Base-by-base conservation (phyloP, 2,113 vertebrate genomes). In the Tautogolabrus adspersus region DNA sequence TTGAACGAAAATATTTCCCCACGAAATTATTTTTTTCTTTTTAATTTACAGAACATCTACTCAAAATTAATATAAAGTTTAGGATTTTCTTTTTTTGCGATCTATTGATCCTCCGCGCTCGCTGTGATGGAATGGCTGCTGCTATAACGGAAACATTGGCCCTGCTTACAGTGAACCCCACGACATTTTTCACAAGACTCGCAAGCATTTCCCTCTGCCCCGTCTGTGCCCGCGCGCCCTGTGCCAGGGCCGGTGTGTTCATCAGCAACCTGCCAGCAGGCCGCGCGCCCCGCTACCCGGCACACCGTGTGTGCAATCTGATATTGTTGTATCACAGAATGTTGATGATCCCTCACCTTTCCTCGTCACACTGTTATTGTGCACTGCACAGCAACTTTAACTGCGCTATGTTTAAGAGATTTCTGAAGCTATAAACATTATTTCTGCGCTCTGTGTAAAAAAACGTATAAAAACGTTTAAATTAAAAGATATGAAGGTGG, bases 271-370 rank as follows among this genome's bases (percentile, higher is more conserved):
- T 86, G 82, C 84, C 81, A 77, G 79, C 86, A 91, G 94, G 94
- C 93, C 93, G 92, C 89, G 84, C 83, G 85, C 88, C 92, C 88
- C 85, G 81, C 90, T 81, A 84, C 88, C 90, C 83, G 86, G 85
- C 90, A 74, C 83, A 73, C 90, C 74, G 88, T 83, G 86, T 86
- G 85, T 91, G 89, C 91, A 91, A 80, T 92, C 91, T 90, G 77
- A 92, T 90, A 87, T 47, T 63, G 63, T 37, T 38, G 72, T 69
- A 65, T 82, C 69, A 71, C 75, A 75, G 66, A 54, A 79, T 72
- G 44, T 74, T 55, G 65, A 81, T 70, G 66, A 81, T 68, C 71
- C 66, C 49, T 79, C 65, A 82, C 76, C 79, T 76, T 77, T 46
- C 58, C 64, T 30, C 30, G 19, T 12, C 74, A 22, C 23, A 16